phyloP scores from a whole-genome alignment of 2,888 invertebrate species.

The Cheilosia vulpina region DNA sequence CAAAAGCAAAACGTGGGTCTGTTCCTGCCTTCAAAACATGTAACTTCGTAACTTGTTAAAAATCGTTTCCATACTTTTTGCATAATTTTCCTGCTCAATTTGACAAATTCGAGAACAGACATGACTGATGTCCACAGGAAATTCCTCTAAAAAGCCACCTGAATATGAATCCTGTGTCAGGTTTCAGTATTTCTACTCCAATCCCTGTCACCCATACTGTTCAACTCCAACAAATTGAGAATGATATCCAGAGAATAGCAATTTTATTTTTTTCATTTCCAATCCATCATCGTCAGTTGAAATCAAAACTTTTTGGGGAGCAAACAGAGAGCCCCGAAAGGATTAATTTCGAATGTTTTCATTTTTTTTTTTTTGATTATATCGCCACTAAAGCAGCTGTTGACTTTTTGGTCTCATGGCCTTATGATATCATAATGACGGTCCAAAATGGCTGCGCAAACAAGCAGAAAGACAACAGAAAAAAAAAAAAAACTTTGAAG shows the following conservation, averaged over 20 bases:
- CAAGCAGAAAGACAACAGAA: constrained; percentile 28
- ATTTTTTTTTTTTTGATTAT: not conserved
- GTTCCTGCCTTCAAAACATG: no score
- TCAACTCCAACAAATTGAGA: not conserved
- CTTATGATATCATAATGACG: constrained; percentile 69
- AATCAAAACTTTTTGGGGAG: constrained; percentile 7
- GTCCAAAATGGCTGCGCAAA: constrained; percentile 54
- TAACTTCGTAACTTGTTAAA: no score
- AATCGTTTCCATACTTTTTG: no score
- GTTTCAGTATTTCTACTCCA: no score
- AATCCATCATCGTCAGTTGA: constrained; percentile 39
- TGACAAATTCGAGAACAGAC: no score
- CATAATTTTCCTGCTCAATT: no score
- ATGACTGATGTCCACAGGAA: no score
- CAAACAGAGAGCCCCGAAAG: constrained; percentile 27
- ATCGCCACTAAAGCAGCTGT: constrained; percentile 56
- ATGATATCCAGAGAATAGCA: not conserved
- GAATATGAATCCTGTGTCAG: no score
- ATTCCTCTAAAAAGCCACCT: no score
- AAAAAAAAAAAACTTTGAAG: not conserved
- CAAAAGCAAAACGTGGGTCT: no score
- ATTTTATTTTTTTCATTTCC: constrained; percentile 11
- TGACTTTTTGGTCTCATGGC: constrained; percentile 67
- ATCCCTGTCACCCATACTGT: constrained; percentile 11
- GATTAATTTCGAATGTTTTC: constrained; percentile 49